Evolutionary conservation across 1,140 invertebrate species (phyloP).

Genomic region (Hylaeus volcanicus): DNA sequence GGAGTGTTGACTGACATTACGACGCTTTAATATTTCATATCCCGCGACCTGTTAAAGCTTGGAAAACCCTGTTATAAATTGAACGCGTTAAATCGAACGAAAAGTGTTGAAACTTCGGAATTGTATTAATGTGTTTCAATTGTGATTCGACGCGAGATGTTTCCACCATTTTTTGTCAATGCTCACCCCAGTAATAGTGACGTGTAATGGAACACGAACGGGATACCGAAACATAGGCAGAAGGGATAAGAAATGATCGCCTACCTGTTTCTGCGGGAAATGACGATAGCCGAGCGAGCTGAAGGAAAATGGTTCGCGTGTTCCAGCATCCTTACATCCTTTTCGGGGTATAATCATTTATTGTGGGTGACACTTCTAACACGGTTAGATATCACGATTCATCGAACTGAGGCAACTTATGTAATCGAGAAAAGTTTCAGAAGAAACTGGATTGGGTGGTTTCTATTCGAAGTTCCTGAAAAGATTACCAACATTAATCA

Average conservation of each 20-base stretch:
- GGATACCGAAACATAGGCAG: constrained; percentile 11
- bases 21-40: too few species aligned
- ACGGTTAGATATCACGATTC: background rate
- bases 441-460: background rate
- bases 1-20: background rate
- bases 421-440: background rate
- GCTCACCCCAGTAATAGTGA: constrained; percentile 46
- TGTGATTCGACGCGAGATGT: background rate
- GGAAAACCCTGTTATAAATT: too few species aligned
- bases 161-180: constrained; percentile 3
- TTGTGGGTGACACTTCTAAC: constrained; percentile 26
- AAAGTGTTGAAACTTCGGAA: background rate
- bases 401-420: constrained; percentile 1
- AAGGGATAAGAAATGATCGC: constrained; percentile 51
- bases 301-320: constrained; percentile 39
- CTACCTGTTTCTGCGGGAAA: constrained; percentile 27
- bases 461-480: background rate
- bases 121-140: constrained; percentile 2
- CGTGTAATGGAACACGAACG: constrained; percentile 46
- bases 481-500: background rate
- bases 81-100: too few species aligned
- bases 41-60: too few species aligned
- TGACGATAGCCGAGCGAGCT: constrained; percentile 21
- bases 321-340: constrained; percentile 15
- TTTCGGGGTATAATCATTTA: constrained; percentile 31